Conservation (phyloP, 2,888 invertebrate species). For the Macroteleia sp. region DNA sequence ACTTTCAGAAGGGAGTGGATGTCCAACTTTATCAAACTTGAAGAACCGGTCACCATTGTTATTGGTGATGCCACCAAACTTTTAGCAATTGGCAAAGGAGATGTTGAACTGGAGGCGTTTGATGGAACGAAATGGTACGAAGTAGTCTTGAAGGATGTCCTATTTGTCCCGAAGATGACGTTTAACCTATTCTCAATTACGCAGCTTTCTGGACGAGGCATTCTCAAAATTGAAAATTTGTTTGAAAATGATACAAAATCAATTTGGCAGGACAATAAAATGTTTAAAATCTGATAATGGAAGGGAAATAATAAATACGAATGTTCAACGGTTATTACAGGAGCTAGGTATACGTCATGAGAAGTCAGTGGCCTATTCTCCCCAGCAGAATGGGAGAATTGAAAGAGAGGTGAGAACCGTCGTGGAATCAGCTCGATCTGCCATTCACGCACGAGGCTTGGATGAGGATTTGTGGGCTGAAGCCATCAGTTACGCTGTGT, state of each 20-base stretch:
- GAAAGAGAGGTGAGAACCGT: slow-evolving; percentile 70
- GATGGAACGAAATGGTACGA: slow-evolving; percentile 67
- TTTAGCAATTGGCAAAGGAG: slow-evolving; percentile 67
- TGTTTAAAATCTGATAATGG: no score
- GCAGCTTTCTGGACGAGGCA: slow-evolving; percentile 64
- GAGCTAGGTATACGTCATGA: slow-evolving; percentile 55
- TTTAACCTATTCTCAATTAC: slow-evolving; percentile 71
- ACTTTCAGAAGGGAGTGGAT: slow-evolving; percentile 24
- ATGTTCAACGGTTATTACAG: no score
- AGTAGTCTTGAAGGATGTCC: slow-evolving; percentile 57
- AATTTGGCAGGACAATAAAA: no score
- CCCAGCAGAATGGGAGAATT: slow-evolving; percentile 54
- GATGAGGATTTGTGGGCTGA: background rate
- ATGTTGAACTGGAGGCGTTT: slow-evolving; percentile 68
- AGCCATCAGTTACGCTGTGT: background rate
- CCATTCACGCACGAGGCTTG: background rate
- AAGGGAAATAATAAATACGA: slow-evolving; percentile 56
- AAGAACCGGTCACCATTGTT: slow-evolving; percentile 14
- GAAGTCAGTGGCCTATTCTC: slow-evolving; percentile 27
- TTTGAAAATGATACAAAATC: no score
- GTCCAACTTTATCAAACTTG: background rate
- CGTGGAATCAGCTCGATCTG: background rate
- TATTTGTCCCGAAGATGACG: slow-evolving; percentile 58
- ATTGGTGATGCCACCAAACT: slow-evolving; percentile 67
- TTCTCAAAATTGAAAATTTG: no score